phyloP scores from a whole-genome alignment of 2,113 vertebrate genomes.

The Octodon degus region DNA sequence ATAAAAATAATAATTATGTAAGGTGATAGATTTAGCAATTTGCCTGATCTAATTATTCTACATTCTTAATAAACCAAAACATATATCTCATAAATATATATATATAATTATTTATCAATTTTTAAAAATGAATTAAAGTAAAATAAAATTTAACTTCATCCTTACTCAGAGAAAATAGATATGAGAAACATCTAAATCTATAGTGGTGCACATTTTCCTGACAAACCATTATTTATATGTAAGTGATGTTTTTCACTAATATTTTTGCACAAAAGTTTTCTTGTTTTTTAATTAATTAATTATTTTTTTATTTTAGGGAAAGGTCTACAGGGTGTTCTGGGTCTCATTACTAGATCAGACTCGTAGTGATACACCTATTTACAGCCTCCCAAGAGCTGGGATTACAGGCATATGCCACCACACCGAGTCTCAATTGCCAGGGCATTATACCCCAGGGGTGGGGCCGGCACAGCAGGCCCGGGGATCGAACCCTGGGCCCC shows the following conservation, averaged over 20 bases:
- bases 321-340: too few relatives aligned
- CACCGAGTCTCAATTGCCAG: too few relatives aligned
- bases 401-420: too few relatives aligned
- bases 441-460: too few relatives aligned
- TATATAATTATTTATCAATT: background rate
- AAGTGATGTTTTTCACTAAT: conserved; percentile 25
- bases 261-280: background rate
- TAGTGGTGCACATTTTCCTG: background rate
- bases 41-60: background rate
- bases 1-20: background rate
- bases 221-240: background rate
- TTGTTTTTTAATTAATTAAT: too few relatives aligned
- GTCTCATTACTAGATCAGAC: too few relatives aligned
- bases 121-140: background rate
- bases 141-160: background rate
- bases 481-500: too few relatives aligned
- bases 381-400: too few relatives aligned
- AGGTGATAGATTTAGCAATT: background rate
- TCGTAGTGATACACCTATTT: too few relatives aligned
- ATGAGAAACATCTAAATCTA: background rate
- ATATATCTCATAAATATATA: background rate
- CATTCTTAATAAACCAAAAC: background rate
- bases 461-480: too few relatives aligned
- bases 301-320: too few relatives aligned
- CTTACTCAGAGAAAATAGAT: too few relatives aligned